Base-by-base conservation (phyloP, 2,888 invertebrate species). In the Thereva unica region DNA sequence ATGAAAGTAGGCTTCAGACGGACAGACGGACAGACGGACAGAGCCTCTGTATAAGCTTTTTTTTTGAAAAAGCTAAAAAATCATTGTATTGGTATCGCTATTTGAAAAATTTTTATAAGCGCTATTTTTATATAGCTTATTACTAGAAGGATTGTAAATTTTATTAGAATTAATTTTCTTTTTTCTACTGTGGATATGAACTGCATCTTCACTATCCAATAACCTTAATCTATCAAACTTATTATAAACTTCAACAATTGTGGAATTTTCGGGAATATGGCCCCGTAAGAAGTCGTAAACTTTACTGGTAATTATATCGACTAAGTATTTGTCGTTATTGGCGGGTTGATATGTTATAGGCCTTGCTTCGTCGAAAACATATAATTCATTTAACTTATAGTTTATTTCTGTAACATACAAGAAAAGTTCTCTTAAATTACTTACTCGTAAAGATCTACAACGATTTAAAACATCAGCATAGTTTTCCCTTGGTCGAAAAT, bases 351-450 rank as follows among this genome's bases (percentile, higher is more conserved):
- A 64, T 34, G 53, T 64, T 6, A 35, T 7, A 10, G 52, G 42
- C 42, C 38, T 52, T 4, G n/a, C 10, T 53, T 52, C 53, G 23
- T 63, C 61, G n/a, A 63, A 63, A 34, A 41, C 61, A 5, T 41
- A 63, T 12, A 53, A 35, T 35, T 64, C 44, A 12, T 64, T 53
- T 53, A 44, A 37, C 7, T 64, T 64, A 53, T 50, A 63, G 9
- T 63, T 63, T 23, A 50, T 50, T 50, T 61, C 41, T 41, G 38
- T 61, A 49, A 61, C 10, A 61, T 50, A 10, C n/a, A 45, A 37
- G 8, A 59, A 59, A 45, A 59, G 35, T 59, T 59, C 57, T 59
- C 57, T 59, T 59, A 59, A 37, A 59, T 9, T 45, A 59, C 47
- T 59, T 40, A 59, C 59, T 47, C 9, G 34, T 49, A 59, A 59